Percentiles rank a stretch among this genome's conserved stretches.
phyloP scores from a whole-genome alignment of 2,113 vertebrate species.

The Arizona elegans region DNA sequence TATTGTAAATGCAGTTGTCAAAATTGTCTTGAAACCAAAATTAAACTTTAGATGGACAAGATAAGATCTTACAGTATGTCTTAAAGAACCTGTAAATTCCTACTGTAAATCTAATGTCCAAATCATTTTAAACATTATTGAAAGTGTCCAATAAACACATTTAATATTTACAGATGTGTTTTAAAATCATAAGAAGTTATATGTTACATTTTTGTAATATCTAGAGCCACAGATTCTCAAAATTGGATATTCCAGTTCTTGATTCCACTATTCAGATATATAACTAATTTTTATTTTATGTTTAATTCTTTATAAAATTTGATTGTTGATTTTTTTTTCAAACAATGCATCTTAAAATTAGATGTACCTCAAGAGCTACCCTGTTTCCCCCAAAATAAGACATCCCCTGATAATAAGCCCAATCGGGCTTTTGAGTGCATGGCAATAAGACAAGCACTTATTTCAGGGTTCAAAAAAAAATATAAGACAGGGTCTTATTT shows the following conservation, averaged over 20 bases:
- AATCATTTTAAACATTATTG: background rate
- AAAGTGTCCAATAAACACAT: background rate
- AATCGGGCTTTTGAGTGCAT: too few species aligned
- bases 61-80: background rate
- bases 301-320: background rate
- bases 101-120: background rate
- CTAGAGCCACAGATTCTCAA: background rate
- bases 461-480: too few species aligned
- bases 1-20: background rate
- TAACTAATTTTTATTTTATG: too few species aligned
- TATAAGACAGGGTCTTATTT: too few species aligned
- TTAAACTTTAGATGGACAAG: background rate
- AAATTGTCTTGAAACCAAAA: background rate
- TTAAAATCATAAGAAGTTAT: background rate
- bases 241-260: background rate
- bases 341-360: background rate
- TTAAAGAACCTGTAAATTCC: background rate
- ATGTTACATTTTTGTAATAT: background rate
- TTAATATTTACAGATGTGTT: background rate
- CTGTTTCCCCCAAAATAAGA: too few species aligned
- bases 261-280: background rate
- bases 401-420: too few species aligned
- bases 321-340: background rate
- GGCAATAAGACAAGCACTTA: too few species aligned
- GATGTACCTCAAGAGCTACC: background rate